Evolutionary conservation across 2,113 vertebrate species (phyloP), one percentile per base, ranked within the genome.

Genomic region (Sigmodon hispidus): DNA sequence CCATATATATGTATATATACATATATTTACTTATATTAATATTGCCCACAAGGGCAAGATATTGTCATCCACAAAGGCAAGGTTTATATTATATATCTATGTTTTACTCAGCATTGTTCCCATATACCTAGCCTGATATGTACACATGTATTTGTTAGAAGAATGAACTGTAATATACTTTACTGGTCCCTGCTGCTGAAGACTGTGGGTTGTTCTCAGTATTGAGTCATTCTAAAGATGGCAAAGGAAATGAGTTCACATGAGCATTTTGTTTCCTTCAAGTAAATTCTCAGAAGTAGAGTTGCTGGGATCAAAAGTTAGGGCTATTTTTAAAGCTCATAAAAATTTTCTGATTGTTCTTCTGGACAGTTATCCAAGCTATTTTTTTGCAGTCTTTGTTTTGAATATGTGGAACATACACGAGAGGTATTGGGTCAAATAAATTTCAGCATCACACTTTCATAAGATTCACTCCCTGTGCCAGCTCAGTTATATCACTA

Each of bases 201-300:
- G 91, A 94, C 76, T 91, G 69, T 81, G n/a, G 77, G 86, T 84
- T 77, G 73, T 95, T 97, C 87, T 96, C 83, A 94, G 73, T 87
- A 91, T 94, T 2, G 89, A 8, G 13, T 85, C 76, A 48, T 90
- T 96, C 77, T 89, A 95, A 93, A 93, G 65, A 91, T 77, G 21
- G 94, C 94, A 55, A 94, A 94, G 26, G 76, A 94, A 94, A 85
- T 77, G 31, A 45, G 19, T 76, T 59, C 31, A 85, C 61, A 69
- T 29, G 67, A 59, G 69, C 34, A 65, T 73, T 94, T 90, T 67
- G 24, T 75, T 90, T 94, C 65, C 70, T 95, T 81, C 83, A 73
- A 6, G 4, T 91, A 93, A 34, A 77, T 89, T 95, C 83, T 95
- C 22, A 90, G 59, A 80, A 83, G 22, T 86, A 12, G 13, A 93